Evolutionary conservation across 2,113 vertebrate genomes (phyloP).

Genomic region (Lamprotornis superbus): DNA sequence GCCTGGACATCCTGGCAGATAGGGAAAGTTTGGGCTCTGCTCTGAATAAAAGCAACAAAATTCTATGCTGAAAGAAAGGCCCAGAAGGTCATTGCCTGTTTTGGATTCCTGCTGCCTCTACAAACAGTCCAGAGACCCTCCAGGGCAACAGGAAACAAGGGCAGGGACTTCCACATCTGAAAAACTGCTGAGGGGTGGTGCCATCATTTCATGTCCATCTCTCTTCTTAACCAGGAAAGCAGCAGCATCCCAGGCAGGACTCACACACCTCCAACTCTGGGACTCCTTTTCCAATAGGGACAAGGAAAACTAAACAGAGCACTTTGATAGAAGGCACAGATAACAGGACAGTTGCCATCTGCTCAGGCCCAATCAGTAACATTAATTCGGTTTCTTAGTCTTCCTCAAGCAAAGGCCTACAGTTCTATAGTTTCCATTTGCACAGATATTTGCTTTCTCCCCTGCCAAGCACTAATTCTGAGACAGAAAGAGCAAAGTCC

Average conservation of each 20-base stretch:
- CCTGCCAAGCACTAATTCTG: not conserved
- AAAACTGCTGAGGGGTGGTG: not conserved
- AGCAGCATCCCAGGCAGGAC: not conserved
- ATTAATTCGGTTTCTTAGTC: not conserved
- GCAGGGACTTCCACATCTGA: not conserved
- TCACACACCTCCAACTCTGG: rapidly evolving
- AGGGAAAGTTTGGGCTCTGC: not conserved
- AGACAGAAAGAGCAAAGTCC: not conserved
- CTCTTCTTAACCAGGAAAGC: not conserved
- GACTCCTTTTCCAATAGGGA: not conserved
- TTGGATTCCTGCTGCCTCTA: not conserved
- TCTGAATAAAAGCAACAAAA: constrained; percentile 4
- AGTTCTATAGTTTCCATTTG: not conserved
- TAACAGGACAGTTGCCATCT: not conserved
- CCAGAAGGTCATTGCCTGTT: not conserved
- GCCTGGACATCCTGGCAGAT: not conserved
- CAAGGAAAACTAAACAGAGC: not conserved
- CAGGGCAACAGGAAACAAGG: not conserved
- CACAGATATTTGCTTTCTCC: not conserved
- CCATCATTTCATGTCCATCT: not conserved
- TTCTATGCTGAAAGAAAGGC: not conserved
- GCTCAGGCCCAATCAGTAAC: not conserved
- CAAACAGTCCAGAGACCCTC: not conserved
- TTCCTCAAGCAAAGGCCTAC: not conserved
- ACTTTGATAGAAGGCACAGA: not conserved